A percentile compares a stretch with the other conserved stretches of the same genome.
Evolutionary conservation across 2,113 vertebrate genomes (phyloP).

Genomic region (Marmota monax): DNA sequence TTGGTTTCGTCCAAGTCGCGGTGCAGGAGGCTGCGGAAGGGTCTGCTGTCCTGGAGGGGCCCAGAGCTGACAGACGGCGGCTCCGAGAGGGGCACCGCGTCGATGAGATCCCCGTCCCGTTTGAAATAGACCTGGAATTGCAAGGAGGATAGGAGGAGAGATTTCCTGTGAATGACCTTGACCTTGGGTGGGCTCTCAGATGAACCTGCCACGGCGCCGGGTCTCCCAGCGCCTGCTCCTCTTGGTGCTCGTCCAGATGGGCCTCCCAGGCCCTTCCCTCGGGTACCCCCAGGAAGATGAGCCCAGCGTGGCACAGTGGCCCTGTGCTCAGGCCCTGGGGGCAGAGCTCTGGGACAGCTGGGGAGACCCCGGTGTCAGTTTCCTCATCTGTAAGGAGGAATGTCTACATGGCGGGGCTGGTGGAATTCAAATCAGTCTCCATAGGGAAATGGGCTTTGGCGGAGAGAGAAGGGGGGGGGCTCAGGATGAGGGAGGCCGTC

Average conservation of each 20-base stretch:
- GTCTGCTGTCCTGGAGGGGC: constrained; percentile 79
- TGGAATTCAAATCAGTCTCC: neutral
- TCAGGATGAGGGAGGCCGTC: neutral
- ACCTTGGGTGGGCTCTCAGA: neutral
- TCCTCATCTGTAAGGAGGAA: neutral
- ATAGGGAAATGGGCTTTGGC: neutral
- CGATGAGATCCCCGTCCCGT: constrained; percentile 93
- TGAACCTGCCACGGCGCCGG: neutral
- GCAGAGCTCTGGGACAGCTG: neutral
- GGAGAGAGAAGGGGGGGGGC: neutral
- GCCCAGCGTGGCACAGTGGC: fast-evolving
- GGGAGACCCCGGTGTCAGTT: neutral
- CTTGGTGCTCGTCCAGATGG: neutral
- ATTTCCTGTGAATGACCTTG: fast-evolving
- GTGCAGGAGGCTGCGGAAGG: constrained; percentile 88
- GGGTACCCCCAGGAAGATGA: neutral
- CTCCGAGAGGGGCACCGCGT: constrained; percentile 91
- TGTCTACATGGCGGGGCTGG: neutral
- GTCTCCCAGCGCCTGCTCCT: neutral
- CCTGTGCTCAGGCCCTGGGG: fast-evolving
- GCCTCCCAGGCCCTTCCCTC: neutral
- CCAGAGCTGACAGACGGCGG: constrained; percentile 79
- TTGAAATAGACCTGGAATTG: constrained; percentile 94
- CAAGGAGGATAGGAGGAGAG: neutral
- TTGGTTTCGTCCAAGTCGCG: constrained; percentile 95